A percentile compares a stretch with the other conserved stretches of the same genome.
phyloP scores from a whole-genome alignment of 2,113 vertebrate genomes.

The Progne subis region DNA sequence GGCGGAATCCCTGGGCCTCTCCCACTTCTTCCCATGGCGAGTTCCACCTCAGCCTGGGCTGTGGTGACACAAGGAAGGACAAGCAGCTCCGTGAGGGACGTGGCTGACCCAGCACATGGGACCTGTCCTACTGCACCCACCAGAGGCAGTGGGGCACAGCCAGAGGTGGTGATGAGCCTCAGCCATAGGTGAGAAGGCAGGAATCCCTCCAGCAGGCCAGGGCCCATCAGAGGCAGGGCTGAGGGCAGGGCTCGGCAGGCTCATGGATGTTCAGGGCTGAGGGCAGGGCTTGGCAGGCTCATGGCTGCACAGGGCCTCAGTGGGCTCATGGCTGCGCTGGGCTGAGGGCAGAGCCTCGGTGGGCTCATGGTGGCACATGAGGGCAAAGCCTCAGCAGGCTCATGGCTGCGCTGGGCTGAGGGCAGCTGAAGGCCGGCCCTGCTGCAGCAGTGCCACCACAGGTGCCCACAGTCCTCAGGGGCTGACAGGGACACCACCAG shows the following conservation, averaged over 20 bases:
- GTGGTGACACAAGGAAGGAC: too few relatives aligned
- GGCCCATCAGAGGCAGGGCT: fast-evolving
- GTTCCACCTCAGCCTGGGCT: neutral
- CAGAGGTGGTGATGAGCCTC: neutral
- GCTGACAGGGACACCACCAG: neutral
- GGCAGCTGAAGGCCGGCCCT: neutral
- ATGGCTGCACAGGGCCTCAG: neutral
- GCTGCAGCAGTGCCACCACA: neutral
- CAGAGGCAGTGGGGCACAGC: fast-evolving
- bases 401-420: neutral
- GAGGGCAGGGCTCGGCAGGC: fast-evolving
- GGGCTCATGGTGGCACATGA: neutral
- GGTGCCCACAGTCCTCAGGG: too few relatives aligned
- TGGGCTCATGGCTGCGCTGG: neutral
- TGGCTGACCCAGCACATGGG: fast-evolving
- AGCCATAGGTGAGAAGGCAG: fast-evolving
- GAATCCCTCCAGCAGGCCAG: neutral
- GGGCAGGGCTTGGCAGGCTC: fast-evolving
- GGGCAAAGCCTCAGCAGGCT: too few relatives aligned
- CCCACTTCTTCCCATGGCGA: fast-evolving
- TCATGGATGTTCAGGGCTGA: neutral
- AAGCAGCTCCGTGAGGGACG: fast-evolving
- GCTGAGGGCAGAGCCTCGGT: neutral
- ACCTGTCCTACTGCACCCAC: neutral
- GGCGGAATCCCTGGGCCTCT: fast-evolving